These are phyloP conservation scores for Moxostoma hubbsi DNA, from an alignment of 2,797 vertebrate species.

Conservation along the genomic window DNA sequence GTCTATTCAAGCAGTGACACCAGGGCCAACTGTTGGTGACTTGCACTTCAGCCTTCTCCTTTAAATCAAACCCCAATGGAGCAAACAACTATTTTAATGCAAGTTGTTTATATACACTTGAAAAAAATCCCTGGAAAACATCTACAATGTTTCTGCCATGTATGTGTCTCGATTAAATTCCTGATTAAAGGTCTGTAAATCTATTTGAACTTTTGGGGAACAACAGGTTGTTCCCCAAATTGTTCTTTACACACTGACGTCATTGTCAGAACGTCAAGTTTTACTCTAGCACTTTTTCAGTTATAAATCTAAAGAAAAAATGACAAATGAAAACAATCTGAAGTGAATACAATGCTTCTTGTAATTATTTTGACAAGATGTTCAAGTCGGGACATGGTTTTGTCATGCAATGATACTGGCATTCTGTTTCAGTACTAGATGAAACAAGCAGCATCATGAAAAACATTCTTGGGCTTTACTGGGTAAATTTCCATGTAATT, in stretches of 20 bases:
- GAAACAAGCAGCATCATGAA: slow-evolving; percentile 14
- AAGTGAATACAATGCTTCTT: neutral
- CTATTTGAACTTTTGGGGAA: neutral
- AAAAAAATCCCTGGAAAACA: neutral
- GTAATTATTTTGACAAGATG: slow-evolving; percentile 15
- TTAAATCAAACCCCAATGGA: slow-evolving; percentile 12
- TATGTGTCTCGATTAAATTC: neutral
- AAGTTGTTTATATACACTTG: slow-evolving; percentile 21
- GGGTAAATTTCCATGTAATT: neutral
- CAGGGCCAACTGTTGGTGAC: slow-evolving; percentile 40
- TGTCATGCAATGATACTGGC: neutral
- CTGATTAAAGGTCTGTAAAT: neutral
- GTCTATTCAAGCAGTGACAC: slow-evolving; percentile 31
- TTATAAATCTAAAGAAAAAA: neutral
- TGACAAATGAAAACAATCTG: neutral
- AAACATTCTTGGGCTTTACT: neutral
- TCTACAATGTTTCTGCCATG: neutral
- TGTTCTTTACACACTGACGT: neutral
- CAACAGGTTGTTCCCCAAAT: neutral
- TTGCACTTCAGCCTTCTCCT: slow-evolving; percentile 38
- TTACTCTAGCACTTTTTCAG: neutral
- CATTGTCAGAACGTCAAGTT: neutral
- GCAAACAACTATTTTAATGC: slow-evolving; percentile 15
- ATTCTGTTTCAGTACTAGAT: neutral
- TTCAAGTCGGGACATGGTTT: slow-evolving; percentile 18